Evolutionary conservation across 2,113 vertebrate species (phyloP).

Genomic region (Pleuronectes platessa): DNA sequence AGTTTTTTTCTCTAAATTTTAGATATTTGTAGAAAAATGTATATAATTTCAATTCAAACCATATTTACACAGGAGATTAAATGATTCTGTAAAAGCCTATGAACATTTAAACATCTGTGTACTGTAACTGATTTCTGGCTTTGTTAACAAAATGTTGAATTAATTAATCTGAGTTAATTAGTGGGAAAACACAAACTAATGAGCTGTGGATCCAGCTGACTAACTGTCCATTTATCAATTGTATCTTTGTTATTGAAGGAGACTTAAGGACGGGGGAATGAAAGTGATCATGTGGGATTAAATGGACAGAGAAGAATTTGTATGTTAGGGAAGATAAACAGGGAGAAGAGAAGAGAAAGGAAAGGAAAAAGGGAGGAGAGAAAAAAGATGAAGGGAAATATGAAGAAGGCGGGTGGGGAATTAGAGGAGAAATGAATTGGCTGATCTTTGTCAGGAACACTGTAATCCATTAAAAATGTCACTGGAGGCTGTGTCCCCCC

Average conservation of each 20-base stretch:
- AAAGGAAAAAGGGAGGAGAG: not conserved
- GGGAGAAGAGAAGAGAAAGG: not conserved
- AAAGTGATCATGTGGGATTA: conserved; percentile 15
- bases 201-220: conserved; percentile 2
- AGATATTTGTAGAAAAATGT: too few species aligned
- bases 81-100: not conserved
- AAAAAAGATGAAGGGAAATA: conserved; percentile 62
- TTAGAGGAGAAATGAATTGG: conserved; percentile 63
- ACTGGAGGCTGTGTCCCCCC: conserved; percentile 76
- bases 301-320: conserved; percentile 14
- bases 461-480: conserved; percentile 80
- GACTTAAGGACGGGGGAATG: conserved; percentile 7
- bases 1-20: not conserved
- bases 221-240: conserved; percentile 21
- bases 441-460: conserved; percentile 72
- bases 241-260: conserved; percentile 17
- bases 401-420: conserved; percentile 62
- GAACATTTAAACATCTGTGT: conserved; percentile 17
- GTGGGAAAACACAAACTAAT: conserved; percentile 28
- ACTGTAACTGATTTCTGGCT: conserved; percentile 8
- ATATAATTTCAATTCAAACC: not conserved
- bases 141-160: conserved; percentile 22
- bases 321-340: conserved; percentile 31
- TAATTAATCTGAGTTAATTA: conserved; percentile 46
- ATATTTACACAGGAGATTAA: not conserved